Percentiles rank a stretch among this genome's conserved stretches.
Conservation (phyloP, 2,113 vertebrate species). For the Malurus cyaneus region DNA sequence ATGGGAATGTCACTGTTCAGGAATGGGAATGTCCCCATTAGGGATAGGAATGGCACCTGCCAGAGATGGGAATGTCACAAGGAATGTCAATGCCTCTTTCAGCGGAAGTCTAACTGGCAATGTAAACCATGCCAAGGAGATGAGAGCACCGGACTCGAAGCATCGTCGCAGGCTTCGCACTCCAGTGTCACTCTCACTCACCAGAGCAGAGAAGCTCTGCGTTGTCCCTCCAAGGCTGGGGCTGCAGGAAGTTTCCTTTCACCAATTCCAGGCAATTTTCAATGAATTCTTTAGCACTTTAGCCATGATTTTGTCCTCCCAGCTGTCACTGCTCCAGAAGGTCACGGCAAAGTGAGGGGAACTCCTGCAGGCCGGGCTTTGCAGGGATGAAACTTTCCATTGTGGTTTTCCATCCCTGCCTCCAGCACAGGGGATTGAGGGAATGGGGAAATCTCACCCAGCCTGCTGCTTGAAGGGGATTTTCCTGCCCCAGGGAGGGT, state of each 20-base stretch:
- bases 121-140: too few relatives aligned
- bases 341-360: neutral
- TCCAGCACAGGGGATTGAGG: neutral
- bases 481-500: neutral
- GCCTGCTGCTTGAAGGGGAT: neutral
- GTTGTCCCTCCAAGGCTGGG: neutral
- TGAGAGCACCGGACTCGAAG: too few relatives aligned
- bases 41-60: too few relatives aligned
- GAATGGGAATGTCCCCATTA: too few relatives aligned
- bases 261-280: neutral
- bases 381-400: neutral
- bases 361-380: neutral
- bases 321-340: neutral
- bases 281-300: neutral
- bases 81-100: neutral
- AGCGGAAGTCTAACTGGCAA: too few relatives aligned
- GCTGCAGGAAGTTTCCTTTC: neutral
- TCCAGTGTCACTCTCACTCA: neutral
- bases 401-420: neutral
- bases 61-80: neutral
- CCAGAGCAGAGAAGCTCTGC: neutral
- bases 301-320: neutral
- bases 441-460: neutral
- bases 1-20: too few relatives aligned
- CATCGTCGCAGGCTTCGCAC: slow-evolving; percentile 1